Evolutionary conservation across 1,140 invertebrate species (phyloP).

Genomic region (Saxidomus purpurata): DNA sequence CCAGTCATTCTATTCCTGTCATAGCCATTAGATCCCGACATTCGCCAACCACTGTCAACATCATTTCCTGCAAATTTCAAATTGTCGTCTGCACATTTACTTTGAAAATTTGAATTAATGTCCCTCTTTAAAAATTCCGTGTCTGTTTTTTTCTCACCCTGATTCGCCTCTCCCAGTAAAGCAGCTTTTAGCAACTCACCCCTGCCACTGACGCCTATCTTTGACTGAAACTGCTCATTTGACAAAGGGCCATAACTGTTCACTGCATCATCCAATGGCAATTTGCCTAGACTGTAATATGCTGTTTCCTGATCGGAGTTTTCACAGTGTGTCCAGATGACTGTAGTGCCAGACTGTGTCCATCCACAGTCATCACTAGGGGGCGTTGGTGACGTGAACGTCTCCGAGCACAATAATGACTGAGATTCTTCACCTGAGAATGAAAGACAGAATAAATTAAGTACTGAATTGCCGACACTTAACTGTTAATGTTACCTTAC

Average conservation of each 20-base stretch:
- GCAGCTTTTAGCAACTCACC: conserved; percentile 54
- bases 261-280: not conserved
- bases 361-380: conserved; percentile 49
- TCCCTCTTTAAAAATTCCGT: conserved; percentile 28
- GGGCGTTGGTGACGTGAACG: conserved; percentile 54
- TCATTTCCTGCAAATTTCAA: conserved; percentile 66
- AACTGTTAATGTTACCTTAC: too few species aligned
- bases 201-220: conserved; percentile 15
- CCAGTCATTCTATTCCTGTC: conserved; percentile 76
- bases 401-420: conserved; percentile 57
- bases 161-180: not conserved
- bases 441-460: conserved; percentile 10
- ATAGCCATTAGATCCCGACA: conserved; percentile 68
- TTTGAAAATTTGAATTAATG: conserved; percentile 64
- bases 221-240: not conserved
- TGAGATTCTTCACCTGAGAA: conserved; percentile 61
- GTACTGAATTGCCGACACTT: too few species aligned
- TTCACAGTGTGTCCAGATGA: conserved; percentile 24
- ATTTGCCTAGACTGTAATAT: not conserved
- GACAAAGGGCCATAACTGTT: conserved; percentile 5
- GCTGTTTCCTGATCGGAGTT: conserved; percentile 13
- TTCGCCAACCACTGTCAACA: conserved; percentile 59
- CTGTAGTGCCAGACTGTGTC: conserved; percentile 23
- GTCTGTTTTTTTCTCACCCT: not conserved
- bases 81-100: conserved; percentile 55